These are phyloP conservation scores for Leptopilina drosophilae DNA, from an alignment of 2,888 invertebrate species.

Conservation along the genomic window DNA sequence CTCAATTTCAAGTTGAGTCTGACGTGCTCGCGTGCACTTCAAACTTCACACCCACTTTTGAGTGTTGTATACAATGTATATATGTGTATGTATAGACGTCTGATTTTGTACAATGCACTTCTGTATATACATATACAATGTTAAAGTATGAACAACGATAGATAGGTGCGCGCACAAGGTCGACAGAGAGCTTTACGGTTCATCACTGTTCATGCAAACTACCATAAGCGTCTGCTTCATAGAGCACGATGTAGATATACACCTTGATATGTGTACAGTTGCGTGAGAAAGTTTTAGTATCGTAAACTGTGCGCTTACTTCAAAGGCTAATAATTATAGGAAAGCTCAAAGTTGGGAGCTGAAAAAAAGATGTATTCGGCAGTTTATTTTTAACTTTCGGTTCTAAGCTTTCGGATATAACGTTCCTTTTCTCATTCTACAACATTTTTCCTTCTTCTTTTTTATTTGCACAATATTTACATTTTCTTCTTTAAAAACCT, in stretches of 20 bases:
- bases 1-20: conserved; percentile 71
- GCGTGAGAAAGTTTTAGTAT: conserved; percentile 46
- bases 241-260: conserved; percentile 47
- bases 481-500: too few relatives aligned
- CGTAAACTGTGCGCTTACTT: conserved; percentile 58
- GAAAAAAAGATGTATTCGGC: neutral
- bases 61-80: conserved; percentile 63
- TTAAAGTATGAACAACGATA: conserved; percentile 42
- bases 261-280: conserved; percentile 31
- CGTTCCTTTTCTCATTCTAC: too few relatives aligned
- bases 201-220: conserved; percentile 59
- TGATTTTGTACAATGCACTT: neutral
- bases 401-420: too few relatives aligned
- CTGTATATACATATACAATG: too few relatives aligned
- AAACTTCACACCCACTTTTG: conserved; percentile 72
- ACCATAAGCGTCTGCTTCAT: conserved; percentile 53
- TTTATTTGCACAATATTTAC: too few relatives aligned
- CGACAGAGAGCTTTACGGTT: conserved; percentile 54
- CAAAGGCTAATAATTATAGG: conserved; percentile 30
- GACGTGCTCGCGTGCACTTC: conserved; percentile 74
- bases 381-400: conserved; percentile 17
- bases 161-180: conserved; percentile 44
- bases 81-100: conserved; percentile 69
- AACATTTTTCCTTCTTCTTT: too few relatives aligned
- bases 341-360: conserved; percentile 3